Percentiles rank a stretch among this genome's conserved stretches.
phyloP scores from a whole-genome alignment of 2,797 vertebrate species.

The Podarcis lilfordi region DNA sequence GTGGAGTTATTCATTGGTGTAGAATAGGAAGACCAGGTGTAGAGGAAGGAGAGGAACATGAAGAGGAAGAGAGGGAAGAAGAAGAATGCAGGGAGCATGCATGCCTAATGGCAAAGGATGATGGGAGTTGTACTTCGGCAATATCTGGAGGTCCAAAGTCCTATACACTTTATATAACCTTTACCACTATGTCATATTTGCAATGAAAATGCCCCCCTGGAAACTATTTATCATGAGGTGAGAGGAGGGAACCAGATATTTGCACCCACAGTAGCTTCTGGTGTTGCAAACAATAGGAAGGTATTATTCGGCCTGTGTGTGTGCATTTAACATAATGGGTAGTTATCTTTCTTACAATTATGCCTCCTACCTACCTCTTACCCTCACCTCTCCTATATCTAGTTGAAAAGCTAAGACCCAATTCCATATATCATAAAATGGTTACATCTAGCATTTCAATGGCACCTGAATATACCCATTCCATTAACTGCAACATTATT shows the following conservation, averaged over 20 bases:
- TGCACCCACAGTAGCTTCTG: neutral
- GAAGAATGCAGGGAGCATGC: too few relatives aligned
- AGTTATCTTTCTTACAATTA: neutral
- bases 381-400: neutral
- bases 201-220: neutral
- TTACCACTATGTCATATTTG: neutral
- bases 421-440: neutral
- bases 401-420: neutral
- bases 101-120: too few relatives aligned
- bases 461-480: slow-evolving; percentile 21
- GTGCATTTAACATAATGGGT: neutral
- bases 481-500: slow-evolving; percentile 37
- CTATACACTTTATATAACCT: neutral
- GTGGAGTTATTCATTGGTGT: neutral
- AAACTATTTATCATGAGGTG: neutral
- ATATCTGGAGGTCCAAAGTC: neutral
- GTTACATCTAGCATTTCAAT: neutral
- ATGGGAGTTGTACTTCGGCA: too few relatives aligned
- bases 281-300: too few relatives aligned
- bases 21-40: neutral
- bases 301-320: too few relatives aligned
- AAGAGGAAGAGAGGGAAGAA: neutral
- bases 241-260: neutral
- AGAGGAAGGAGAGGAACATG: neutral
- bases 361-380: neutral